phyloP scores from a whole-genome alignment of 2,113 vertebrate genomes.

The Phoenicopterus ruber region DNA sequence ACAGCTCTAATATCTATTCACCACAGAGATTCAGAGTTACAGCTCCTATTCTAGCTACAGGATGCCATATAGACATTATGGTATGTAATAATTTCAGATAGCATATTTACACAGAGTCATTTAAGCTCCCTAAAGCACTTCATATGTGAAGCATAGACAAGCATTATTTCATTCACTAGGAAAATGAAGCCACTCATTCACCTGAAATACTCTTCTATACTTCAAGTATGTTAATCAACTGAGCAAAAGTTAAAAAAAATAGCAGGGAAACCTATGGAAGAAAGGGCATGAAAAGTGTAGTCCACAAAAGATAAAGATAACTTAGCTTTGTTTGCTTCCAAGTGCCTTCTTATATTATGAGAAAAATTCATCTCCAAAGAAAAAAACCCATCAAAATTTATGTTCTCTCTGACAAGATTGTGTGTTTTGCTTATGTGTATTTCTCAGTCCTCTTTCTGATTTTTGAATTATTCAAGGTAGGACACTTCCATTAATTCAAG shows the following conservation, averaged over 20 bases:
- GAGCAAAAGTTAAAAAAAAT: neutral
- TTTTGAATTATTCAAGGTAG: neutral
- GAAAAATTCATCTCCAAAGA: neutral
- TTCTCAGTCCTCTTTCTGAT: neutral
- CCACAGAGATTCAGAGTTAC: neutral
- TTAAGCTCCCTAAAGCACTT: conserved; percentile 1
- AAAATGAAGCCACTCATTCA: neutral
- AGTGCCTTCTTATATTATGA: neutral
- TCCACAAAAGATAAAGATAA: neutral
- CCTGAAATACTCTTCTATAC: neutral
- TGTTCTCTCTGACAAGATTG: neutral
- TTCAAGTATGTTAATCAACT: neutral
- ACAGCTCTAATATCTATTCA: neutral
- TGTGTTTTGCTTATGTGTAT: neutral
- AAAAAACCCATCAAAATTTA: neutral
- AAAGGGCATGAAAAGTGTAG: neutral
- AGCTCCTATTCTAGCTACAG: neutral
- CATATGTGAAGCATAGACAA: neutral
- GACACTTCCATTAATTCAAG: neutral
- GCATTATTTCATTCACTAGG: neutral
- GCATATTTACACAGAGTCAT: neutral
- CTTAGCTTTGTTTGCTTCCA: neutral
- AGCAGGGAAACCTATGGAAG: neutral
- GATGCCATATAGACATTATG: neutral
- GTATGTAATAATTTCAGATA: neutral